Evolutionary conservation across 2,797 vertebrate species (phyloP).

Genomic region (Dromococcyx pavoninus): DNA sequence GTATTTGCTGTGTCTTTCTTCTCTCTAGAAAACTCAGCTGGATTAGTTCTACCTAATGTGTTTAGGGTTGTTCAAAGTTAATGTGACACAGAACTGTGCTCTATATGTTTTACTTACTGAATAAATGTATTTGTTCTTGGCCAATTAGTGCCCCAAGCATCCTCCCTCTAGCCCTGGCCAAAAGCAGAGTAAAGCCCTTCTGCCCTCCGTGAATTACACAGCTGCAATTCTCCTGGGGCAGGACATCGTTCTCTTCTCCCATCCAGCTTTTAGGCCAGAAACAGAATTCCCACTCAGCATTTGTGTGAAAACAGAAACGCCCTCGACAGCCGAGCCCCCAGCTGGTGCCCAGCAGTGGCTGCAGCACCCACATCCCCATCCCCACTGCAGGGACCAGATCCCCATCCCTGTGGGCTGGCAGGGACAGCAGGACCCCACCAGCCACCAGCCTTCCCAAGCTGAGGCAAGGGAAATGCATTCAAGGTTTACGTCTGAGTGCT

Average conservation of each 20-base stretch:
- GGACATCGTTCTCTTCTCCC: accelerated
- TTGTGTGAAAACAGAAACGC: background rate
- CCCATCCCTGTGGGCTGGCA: background rate
- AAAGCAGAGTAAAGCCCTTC: background rate
- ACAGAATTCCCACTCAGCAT: background rate
- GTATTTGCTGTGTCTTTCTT: accelerated
- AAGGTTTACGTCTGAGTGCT: background rate
- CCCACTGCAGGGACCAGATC: too few species aligned
- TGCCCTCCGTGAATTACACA: accelerated
- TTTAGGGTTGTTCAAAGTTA: background rate
- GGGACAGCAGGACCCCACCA: background rate
- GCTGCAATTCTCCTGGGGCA: background rate
- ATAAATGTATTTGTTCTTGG: background rate
- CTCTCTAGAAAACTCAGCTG: background rate
- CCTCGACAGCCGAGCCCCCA: accelerated
- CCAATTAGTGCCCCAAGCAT: background rate
- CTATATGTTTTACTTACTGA: background rate
- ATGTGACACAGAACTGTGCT: background rate
- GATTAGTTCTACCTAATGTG: accelerated
- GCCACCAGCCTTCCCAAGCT: background rate
- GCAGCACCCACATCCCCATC: accelerated
- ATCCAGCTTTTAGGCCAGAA: accelerated
- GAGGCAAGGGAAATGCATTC: background rate
- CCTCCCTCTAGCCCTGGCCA: background rate
- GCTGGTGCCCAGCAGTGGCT: accelerated